Evolutionary conservation across 2,888 invertebrate genomes (phyloP).

Genomic region (Catotricha subobsoleta): DNA sequence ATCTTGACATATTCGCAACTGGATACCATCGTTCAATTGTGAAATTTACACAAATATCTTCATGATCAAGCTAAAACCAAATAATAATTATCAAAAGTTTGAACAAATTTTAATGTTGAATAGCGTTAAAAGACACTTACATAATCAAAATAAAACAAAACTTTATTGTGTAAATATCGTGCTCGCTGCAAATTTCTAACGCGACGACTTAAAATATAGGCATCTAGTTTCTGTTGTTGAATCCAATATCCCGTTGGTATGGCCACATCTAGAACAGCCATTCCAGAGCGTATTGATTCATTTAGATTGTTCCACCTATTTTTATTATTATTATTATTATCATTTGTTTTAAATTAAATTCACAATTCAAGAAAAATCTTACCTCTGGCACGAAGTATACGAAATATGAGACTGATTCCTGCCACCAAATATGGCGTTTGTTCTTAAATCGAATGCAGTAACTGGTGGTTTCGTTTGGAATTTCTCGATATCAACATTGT

Average conservation of each 20-base stretch:
- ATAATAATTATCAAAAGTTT: slow-evolving; percentile 6
- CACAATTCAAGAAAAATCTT: slow-evolving; percentile 13
- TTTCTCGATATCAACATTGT: slow-evolving; percentile 69
- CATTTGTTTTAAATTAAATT: background rate
- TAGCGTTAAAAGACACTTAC: slow-evolving; percentile 36
- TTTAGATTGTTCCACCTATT: slow-evolving; percentile 61
- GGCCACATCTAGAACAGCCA: slow-evolving; percentile 72
- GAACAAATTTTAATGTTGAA: background rate
- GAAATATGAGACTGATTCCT: slow-evolving; percentile 87
- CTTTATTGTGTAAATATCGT: slow-evolving; percentile 60
- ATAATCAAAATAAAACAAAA: slow-evolving; percentile 84
- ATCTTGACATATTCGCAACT: slow-evolving; percentile 90
- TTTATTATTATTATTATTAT: slow-evolving; percentile 10
- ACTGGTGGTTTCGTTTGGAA: slow-evolving; percentile 75
- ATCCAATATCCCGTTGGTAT: slow-evolving; percentile 84
- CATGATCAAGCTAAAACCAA: slow-evolving; percentile 50
- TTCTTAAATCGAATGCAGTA: slow-evolving; percentile 57
- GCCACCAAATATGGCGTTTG: slow-evolving; percentile 62
- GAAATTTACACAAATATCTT: slow-evolving; percentile 78
- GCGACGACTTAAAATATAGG: slow-evolving; percentile 59
- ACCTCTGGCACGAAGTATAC: slow-evolving; percentile 76
- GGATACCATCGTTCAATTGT: slow-evolving; percentile 90
- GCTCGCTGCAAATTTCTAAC: slow-evolving; percentile 74
- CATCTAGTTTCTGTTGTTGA: slow-evolving; percentile 75
- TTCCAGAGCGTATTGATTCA: slow-evolving; percentile 69